A percentile compares a stretch with the other conserved stretches of the same genome.
phyloP scores from a whole-genome alignment of 2,797 vertebrate genomes.

The Coluber constrictor region DNA sequence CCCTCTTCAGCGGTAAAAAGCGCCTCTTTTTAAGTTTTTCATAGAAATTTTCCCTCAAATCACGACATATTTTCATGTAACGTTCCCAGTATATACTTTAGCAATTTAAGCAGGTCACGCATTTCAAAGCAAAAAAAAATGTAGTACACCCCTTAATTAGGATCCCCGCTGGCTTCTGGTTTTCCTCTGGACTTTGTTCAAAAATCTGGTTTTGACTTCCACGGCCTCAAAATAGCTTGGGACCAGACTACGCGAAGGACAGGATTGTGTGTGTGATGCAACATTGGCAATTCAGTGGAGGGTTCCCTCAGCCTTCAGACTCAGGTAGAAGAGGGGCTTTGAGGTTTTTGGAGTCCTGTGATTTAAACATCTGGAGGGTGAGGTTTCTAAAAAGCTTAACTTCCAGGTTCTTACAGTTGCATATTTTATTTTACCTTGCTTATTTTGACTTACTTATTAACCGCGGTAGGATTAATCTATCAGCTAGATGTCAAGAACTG shows the following conservation, averaged over 20 bases:
- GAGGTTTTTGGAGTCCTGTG: not conserved
- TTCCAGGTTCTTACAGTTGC: not conserved
- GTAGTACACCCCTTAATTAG: not conserved
- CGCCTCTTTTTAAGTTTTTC: not conserved
- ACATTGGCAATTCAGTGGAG: not conserved
- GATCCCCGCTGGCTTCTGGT: not conserved
- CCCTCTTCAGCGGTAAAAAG: not conserved
- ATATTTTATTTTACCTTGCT: not conserved
- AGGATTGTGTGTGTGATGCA: not conserved
- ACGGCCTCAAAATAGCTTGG: not conserved
- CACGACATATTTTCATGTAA: not conserved
- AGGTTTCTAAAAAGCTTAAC: not conserved
- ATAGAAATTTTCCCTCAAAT: not conserved
- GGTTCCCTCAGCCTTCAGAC: no score
- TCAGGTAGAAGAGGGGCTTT: not conserved
- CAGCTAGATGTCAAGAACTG: not conserved
- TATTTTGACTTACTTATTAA: not conserved
- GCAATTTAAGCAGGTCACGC: not conserved
- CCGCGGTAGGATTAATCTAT: not conserved
- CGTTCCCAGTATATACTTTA: not conserved
- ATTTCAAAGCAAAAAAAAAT: not conserved
- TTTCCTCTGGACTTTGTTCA: not conserved
- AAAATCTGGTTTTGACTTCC: not conserved
- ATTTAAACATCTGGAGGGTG: not conserved
- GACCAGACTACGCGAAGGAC: not conserved